Evolutionary conservation across 2,888 invertebrate species (phyloP).

Genomic region (Metopia argyrocephala): DNA sequence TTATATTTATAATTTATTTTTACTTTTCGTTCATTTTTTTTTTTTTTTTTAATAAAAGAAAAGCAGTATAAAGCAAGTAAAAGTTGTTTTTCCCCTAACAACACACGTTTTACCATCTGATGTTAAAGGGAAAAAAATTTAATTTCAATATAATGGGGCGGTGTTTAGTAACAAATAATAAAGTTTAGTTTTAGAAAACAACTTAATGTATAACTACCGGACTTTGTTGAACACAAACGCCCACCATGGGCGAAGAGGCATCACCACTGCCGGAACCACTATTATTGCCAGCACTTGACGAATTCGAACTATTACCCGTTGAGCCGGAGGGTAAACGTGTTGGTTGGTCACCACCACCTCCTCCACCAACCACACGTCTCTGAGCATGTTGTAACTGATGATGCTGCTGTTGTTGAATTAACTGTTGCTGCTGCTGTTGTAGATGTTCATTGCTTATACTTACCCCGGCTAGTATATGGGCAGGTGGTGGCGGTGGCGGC

Average conservation of each 20-base stretch:
- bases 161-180: no score
- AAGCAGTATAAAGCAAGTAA: not conserved
- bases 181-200: no score
- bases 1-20: not conserved
- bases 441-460: conserved; percentile 54
- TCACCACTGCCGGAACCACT: conserved; percentile 69
- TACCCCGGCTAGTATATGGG: conserved; percentile 47
- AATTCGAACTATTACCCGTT: conserved; percentile 48
- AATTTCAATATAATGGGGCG: no score
- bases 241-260: conserved; percentile 91
- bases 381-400: conserved; percentile 60
- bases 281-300: conserved; percentile 61
- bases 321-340: conserved; percentile 47
- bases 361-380: conserved; percentile 32
- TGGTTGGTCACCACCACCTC: conserved; percentile 11
- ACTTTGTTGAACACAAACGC: conserved; percentile 93
- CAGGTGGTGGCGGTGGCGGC: conserved; percentile 61
- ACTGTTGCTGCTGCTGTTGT: conserved; percentile 62
- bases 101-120: no score
- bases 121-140: not conserved
- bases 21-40: not conserved
- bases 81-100: no score
- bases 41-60: conserved; percentile 8
- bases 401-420: conserved; percentile 66
- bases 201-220: conserved; percentile 91